Conservation (phyloP, 2,888 invertebrate genomes). For the Cosmia pyralina region DNA sequence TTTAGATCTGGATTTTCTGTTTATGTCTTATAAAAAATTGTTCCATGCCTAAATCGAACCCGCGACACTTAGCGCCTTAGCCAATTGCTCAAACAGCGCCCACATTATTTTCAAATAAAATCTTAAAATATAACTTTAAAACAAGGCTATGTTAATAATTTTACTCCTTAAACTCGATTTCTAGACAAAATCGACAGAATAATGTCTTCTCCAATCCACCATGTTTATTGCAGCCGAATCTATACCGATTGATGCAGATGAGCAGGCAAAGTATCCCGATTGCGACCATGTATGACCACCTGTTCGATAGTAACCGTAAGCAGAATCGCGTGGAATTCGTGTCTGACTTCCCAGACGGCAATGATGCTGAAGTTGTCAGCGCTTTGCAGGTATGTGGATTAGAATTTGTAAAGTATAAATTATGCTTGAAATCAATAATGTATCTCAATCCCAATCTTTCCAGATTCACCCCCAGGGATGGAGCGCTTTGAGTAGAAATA, state of each 20-base stretch:
- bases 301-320: constrained; percentile 93
- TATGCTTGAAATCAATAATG: no score
- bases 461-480: constrained; percentile 97
- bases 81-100: neutral
- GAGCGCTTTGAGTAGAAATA: constrained; percentile 96
- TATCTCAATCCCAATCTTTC: constrained; percentile 59
- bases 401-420: neutral
- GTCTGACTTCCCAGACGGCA: constrained; percentile 95
- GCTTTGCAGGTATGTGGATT: constrained; percentile 92
- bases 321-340: constrained; percentile 97
- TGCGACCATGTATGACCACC: constrained; percentile 94
- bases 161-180: neutral
- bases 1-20: neutral
- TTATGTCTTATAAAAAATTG: neutral
- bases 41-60: neutral
- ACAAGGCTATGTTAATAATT: neutral
- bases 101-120: neutral
- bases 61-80: neutral
- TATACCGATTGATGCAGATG: constrained; percentile 97
- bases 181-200: neutral
- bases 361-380: constrained; percentile 97
- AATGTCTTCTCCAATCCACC: neutral
- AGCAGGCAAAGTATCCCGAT: constrained; percentile 95
- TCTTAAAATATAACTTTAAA: neutral
- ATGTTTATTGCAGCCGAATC: constrained; percentile 92